Conservation (phyloP, 2,113 vertebrate genomes). For the Takifugu bimaculatus region DNA sequence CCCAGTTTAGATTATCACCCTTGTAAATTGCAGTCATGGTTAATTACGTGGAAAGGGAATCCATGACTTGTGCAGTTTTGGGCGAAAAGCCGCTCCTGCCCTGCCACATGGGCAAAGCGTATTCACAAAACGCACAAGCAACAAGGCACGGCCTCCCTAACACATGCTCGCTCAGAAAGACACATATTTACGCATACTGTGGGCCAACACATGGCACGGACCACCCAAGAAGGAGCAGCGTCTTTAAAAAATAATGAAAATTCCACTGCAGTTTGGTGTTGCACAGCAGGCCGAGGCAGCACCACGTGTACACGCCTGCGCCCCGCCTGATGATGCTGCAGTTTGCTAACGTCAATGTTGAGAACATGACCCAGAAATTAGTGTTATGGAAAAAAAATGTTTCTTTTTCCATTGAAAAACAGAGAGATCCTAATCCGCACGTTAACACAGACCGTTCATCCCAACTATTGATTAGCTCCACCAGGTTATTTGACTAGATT, state of each 20-base stretch:
- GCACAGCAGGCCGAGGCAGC: conserved; percentile 42
- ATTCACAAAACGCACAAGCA: conserved; percentile 44
- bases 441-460: too few relatives aligned
- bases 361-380: too few relatives aligned
- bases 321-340: conserved; percentile 21
- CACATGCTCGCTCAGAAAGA: conserved; percentile 27
- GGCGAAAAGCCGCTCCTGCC: conserved; percentile 31
- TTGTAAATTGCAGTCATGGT: conserved; percentile 38
- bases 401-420: too few relatives aligned
- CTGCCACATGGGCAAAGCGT: conserved; percentile 47
- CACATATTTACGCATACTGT: conserved; percentile 50
- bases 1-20: conserved; percentile 51
- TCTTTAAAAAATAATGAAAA: conserved; percentile 62
- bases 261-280: conserved; percentile 48
- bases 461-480: too few relatives aligned
- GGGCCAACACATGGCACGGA: conserved; percentile 57
- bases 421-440: too few relatives aligned
- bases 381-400: too few relatives aligned
- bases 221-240: conserved; percentile 62
- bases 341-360: too few relatives aligned
- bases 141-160: conserved; percentile 27
- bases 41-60: conserved; percentile 51
- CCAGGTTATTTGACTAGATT: too few relatives aligned
- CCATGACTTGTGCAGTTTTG: conserved; percentile 50
- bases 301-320: conserved; percentile 1